These are phyloP conservation scores for Aix galericulata DNA, from an alignment of 2,113 vertebrate species.

Conservation along the genomic window DNA sequence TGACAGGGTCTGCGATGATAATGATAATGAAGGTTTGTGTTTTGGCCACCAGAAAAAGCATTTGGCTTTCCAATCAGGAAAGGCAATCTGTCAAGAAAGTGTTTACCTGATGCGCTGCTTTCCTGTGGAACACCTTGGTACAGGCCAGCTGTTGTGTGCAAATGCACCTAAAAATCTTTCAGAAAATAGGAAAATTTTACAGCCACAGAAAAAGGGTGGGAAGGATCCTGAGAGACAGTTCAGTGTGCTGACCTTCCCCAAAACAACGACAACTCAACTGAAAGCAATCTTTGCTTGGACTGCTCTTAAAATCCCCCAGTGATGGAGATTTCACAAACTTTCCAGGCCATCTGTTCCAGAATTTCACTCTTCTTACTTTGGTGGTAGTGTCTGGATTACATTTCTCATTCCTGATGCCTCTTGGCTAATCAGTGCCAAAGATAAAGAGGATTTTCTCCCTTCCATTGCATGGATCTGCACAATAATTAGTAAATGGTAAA, in stretches of 20 bases:
- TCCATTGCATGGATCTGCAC: background rate
- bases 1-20: background rate
- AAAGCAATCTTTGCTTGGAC: background rate
- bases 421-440: background rate
- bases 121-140: background rate
- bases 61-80: background rate
- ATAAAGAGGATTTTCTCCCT: background rate
- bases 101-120: fast-evolving
- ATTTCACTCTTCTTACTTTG: slow-evolving; percentile 1
- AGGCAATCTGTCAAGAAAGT: background rate
- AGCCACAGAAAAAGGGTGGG: background rate
- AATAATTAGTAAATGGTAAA: background rate
- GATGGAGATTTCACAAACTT: slow-evolving; percentile 33
- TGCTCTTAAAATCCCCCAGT: background rate
- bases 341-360: slow-evolving; percentile 18
- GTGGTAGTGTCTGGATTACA: background rate
- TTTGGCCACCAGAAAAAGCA: background rate
- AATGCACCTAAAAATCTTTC: fast-evolving
- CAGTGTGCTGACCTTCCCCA: background rate
- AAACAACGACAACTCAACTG: background rate
- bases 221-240: background rate
- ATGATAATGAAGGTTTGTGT: background rate
- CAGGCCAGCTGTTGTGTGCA: background rate
- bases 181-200: background rate
- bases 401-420: background rate